These are phyloP conservation scores for Crotalus helleri DNA, from an alignment of 2,113 vertebrate species.

Conservation along the genomic window DNA sequence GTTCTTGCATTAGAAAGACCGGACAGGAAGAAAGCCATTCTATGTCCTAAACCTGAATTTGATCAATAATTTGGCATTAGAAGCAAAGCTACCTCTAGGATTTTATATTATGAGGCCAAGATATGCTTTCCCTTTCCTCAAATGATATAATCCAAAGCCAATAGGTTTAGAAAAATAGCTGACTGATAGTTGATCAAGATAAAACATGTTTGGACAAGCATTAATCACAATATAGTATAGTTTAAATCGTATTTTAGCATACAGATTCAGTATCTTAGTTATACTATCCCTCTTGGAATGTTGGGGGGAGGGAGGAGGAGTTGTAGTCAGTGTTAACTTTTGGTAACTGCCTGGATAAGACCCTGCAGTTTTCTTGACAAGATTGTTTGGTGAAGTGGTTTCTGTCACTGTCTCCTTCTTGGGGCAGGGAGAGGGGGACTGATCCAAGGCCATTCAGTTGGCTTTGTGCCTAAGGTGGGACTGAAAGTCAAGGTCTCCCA, in stretches of 20 bases:
- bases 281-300: not conserved
- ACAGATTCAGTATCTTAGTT: not conserved
- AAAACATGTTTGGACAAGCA: not conserved
- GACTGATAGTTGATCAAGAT: not conserved
- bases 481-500: not conserved
- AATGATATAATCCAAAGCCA: not conserved
- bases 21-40: not conserved
- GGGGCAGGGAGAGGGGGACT: not conserved
- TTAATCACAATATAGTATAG: not conserved
- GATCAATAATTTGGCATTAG: not conserved
- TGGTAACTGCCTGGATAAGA: not conserved
- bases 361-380: not conserved
- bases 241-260: not conserved
- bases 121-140: not conserved
- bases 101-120: not conserved
- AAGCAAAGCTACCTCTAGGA: not conserved
- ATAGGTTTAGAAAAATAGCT: not conserved
- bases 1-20: not conserved
- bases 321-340: not conserved
- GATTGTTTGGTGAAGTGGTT: not conserved
- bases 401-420: not conserved
- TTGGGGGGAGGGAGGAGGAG: not conserved
- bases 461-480: not conserved
- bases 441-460: not conserved
- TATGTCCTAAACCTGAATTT: not conserved